Percentiles rank a stretch among this genome's conserved stretches.
phyloP scores from a whole-genome alignment of 2,888 invertebrate genomes.

The Poecilus cupreus region DNA sequence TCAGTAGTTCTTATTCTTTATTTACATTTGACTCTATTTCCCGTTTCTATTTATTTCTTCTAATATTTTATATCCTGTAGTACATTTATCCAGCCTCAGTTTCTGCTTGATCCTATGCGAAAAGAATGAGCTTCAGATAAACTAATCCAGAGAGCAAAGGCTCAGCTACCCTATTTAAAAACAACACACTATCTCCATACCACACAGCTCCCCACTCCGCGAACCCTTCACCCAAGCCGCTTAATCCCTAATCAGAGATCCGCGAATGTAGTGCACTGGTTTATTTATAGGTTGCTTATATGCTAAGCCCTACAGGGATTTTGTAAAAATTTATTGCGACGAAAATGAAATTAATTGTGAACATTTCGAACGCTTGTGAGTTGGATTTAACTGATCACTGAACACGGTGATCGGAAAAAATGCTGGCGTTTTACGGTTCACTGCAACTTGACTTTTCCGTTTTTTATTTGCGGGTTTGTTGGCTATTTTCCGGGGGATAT shows the following conservation, averaged over 20 bases:
- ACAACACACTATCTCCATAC: constrained; percentile 33
- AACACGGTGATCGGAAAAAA: constrained; percentile 51
- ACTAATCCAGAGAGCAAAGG: neutral
- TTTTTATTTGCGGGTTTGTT: constrained; percentile 42
- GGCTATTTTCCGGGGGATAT: constrained; percentile 18
- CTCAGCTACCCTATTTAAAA: constrained; percentile 9
- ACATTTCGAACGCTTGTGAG: constrained; percentile 50
- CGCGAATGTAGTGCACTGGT: constrained; percentile 16
- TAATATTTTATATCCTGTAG: no score
- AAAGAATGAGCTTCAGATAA: neutral
- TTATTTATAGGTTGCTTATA: constrained; percentile 58
- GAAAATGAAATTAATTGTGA: constrained; percentile 56
- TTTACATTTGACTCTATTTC: no score
- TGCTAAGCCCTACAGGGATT: constrained; percentile 48
- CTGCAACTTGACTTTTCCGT: constrained; percentile 25
- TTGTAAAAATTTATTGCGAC: constrained; percentile 56
- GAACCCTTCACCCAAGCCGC: constrained; percentile 1
- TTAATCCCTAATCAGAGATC: constrained; percentile 52
- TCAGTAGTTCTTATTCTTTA: no score
- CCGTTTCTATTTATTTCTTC: no score
- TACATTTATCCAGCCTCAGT: no score
- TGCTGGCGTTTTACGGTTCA: constrained; percentile 32
- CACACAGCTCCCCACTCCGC: neutral
- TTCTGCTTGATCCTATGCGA: neutral
- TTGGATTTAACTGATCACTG: constrained; percentile 47